A percentile compares a stretch with the other conserved stretches of the same genome.
Conservation (phyloP, 2,888 invertebrate genomes). For the Acrocyrtus sp. region DNA sequence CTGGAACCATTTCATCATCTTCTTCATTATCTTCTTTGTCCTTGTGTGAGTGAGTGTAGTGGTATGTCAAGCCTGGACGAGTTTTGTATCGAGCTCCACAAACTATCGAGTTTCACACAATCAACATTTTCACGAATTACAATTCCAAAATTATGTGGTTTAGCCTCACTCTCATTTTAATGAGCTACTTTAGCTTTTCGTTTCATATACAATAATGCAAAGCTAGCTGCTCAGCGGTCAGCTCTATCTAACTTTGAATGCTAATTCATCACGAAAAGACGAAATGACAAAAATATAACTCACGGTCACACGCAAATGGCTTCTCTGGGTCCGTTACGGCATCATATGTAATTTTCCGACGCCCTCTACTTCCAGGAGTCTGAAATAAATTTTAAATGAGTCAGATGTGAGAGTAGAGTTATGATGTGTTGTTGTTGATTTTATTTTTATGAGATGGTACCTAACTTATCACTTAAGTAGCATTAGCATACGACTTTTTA, state of each 20-base stretch:
- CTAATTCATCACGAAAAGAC: too few species aligned
- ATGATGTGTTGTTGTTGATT: not conserved
- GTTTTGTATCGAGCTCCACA: slow-evolving; percentile 98
- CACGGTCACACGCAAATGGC: slow-evolving; percentile 92
- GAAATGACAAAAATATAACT: slow-evolving; percentile 71
- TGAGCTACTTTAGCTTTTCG: too few species aligned
- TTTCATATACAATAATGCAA: too few species aligned
- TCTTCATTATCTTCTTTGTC: slow-evolving; percentile 65
- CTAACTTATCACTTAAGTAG: too few species aligned
- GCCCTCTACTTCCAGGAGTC: slow-evolving; percentile 67
- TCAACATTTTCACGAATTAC: too few species aligned
- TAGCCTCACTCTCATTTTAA: too few species aligned
- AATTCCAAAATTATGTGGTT: too few species aligned
- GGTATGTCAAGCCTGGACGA: slow-evolving; percentile 93
- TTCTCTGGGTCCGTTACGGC: slow-evolving; percentile 83
- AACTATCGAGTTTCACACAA: slow-evolving; percentile 81
- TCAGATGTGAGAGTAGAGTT: not conserved
- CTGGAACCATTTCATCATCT: slow-evolving; percentile 62
- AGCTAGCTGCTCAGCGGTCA: too few species aligned
- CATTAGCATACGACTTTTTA: not conserved
- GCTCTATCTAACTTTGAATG: too few species aligned
- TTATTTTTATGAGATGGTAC: too few species aligned
- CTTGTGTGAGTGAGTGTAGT: slow-evolving; percentile 90
- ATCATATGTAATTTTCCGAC: slow-evolving; percentile 72
- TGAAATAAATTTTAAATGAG: slow-evolving; percentile 66